Evolutionary conservation across 2,888 invertebrate genomes (phyloP), one percentile per base, ranked within the genome.

Genomic region (Cephonodes hylas): DNA sequence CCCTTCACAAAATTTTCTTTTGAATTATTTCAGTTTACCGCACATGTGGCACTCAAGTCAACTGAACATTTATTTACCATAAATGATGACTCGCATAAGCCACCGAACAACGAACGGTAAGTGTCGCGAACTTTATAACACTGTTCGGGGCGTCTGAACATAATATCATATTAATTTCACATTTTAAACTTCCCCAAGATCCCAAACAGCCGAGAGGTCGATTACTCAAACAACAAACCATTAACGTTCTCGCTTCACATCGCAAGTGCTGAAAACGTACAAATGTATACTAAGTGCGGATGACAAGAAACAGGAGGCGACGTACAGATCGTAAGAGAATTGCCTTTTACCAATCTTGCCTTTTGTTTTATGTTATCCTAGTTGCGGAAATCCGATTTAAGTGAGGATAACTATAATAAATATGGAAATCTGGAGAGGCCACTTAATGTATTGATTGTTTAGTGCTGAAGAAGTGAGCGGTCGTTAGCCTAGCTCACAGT

Each of bases 171-270:
- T 78, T 78, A 74, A 75, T 73, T 70, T 74, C 65, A 65, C 67
- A 69, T 74, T 71, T 68, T 64, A 67, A 72, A 71, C 68, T 75
- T 76, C 64, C 64, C 63, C 64, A 69, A 66, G 65, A 73, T 66
- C 67, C 59, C 48, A 64, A 64, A 63, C 63, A 64, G 61, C 58
- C 57, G 58, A 65, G 31, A 42, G 63, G 66, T 71, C 68, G 68
- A 73, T 76, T 73, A 73, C 72, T 76, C 66, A 66, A 75, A 77
- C 75, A 78, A 74, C 78, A 76, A 79, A 74, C 77, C 77, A 81
- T 80, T 81, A 81, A 74, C 76, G 76, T 75, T 70, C 66, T 67
- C 75, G 66, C 71, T 73, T 82, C 76, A 78, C 77, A 76, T 76
- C 69, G 66, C 72, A 80, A 83, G 72, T 79, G 75, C 65, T 42